Evolutionary conservation across 2,113 vertebrate species (phyloP).

Genomic region (Chaetops frenatus): DNA sequence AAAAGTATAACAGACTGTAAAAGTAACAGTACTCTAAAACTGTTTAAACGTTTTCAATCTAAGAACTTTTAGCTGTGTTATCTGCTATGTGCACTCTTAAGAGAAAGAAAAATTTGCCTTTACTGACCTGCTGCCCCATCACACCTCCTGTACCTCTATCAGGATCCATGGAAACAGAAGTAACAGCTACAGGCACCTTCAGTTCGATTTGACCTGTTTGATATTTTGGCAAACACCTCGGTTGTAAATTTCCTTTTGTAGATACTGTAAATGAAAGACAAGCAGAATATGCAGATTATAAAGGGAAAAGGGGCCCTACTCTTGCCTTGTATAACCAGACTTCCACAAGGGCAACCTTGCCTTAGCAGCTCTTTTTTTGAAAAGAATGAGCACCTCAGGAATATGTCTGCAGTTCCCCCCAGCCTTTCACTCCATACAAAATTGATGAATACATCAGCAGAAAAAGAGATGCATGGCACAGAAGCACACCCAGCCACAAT

Average conservation of each 20-base stretch:
- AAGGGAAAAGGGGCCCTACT: neutral
- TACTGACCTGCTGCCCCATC: constrained; percentile 59
- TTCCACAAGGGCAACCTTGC: neutral
- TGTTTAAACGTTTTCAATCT: neutral
- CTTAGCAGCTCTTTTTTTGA: neutral
- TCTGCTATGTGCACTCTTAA: neutral
- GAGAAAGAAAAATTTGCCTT: neutral
- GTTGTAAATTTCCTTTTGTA: constrained; percentile 58
- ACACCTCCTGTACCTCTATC: constrained; percentile 22
- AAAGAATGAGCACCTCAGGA: neutral
- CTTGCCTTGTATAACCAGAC: neutral
- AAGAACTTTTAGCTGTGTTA: neutral
- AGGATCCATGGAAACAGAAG: constrained; percentile 47
- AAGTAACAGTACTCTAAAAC: neutral
- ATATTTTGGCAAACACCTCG: constrained; percentile 24
- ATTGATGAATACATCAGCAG: neutral
- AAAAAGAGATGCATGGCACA: neutral
- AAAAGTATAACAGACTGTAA: neutral
- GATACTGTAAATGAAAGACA: constrained; percentile 58
- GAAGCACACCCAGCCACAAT: neutral
- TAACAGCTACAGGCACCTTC: constrained; percentile 34
- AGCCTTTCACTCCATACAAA: neutral
- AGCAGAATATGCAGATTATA: neutral
- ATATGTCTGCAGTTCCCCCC: neutral
- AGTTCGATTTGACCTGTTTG: constrained; percentile 35